Base-by-base conservation (phyloP, 2,113 vertebrate species). In the Micromys minutus region DNA sequence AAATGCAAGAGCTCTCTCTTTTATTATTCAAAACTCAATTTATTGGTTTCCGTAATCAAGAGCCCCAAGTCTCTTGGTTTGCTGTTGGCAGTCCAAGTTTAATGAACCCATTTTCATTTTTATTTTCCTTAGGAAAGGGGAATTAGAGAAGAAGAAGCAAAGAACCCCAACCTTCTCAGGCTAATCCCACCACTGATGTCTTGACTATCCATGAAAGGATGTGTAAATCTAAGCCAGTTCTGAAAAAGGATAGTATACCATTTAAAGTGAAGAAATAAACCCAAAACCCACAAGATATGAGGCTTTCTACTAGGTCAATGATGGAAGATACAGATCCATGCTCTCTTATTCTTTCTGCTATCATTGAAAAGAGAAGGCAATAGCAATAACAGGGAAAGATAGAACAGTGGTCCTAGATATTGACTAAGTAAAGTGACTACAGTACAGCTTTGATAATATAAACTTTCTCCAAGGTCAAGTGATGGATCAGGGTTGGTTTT, bases 381-480 rank as follows among this genome's bases (percentile, higher is more conserved):
- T 0, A 52, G 12, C 16, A 75, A 24, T 67, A 34, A 12, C 3
- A 85, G 75, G 12, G 76, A 15, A 72, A 67, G 21, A 16, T 11
- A 4, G 4, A 77, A 24, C 6, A 2, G 3, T 61, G 13, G 22
- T 36, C 90, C 34, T 29, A 88, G 24, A 26, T 90, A 26, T n/a
- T 72, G 50, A 69, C 13, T 16, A 74, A 85, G 24, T 89, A 87
- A 45, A 86, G 8, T 86, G 24, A 71, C 34, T 87, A 45, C 91
- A 85, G 80, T 50, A 74, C 24, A 45, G 61, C 24, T 93, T 79
- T 67, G 24, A 47, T 74, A 7, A 47, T 31, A 92, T 24, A 79
- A 96, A 87, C 47, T 42, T 87, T 89, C 83, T 26, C 80, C 42
- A 96, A 47, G 22, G 52, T 87, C 69, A 92, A 90, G 12, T 17